Evolutionary conservation across 2,888 invertebrate genomes (phyloP).

Genomic region (Perizoma affinitatum): DNA sequence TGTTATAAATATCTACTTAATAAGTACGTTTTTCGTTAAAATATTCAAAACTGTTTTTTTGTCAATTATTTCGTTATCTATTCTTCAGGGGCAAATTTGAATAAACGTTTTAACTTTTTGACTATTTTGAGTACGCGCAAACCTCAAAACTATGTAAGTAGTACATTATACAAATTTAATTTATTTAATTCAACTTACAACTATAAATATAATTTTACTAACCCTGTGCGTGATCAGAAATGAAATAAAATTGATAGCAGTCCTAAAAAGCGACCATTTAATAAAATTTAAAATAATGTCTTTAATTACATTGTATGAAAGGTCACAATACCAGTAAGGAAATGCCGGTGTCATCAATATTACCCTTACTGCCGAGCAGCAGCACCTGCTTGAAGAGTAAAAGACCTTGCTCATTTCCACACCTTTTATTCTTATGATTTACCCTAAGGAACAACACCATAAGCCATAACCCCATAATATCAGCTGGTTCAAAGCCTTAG

Average conservation of each 20-base stretch:
- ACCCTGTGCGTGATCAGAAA: background rate
- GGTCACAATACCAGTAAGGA: constrained; percentile 45
- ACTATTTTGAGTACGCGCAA: no score
- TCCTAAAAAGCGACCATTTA: constrained; percentile 5
- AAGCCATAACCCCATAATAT: constrained; percentile 3
- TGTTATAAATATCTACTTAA: no score
- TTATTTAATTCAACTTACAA: no score
- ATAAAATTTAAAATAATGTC: constrained; percentile 20
- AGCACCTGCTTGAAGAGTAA: constrained; percentile 42
- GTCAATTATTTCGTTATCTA: no score
- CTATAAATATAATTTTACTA: background rate
- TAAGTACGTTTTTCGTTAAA: no score
- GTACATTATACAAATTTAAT: no score
- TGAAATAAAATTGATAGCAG: constrained; percentile 5
- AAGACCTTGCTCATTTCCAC: constrained; percentile 21
- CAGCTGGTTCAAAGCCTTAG: background rate
- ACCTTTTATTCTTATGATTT: constrained; percentile 12
- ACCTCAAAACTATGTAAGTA: no score
- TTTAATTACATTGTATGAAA: constrained; percentile 40
- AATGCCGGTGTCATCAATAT: constrained; percentile 44
- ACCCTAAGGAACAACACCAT: constrained; percentile 5
- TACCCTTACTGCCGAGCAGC: constrained; percentile 36
- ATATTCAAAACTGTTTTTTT: no score
- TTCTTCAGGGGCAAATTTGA: no score
- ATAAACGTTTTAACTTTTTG: no score